Percentiles rank a stretch among this genome's conserved stretches.
phyloP scores from a whole-genome alignment of 1,140 invertebrate genomes.

The Eurytemora carolleeae region DNA sequence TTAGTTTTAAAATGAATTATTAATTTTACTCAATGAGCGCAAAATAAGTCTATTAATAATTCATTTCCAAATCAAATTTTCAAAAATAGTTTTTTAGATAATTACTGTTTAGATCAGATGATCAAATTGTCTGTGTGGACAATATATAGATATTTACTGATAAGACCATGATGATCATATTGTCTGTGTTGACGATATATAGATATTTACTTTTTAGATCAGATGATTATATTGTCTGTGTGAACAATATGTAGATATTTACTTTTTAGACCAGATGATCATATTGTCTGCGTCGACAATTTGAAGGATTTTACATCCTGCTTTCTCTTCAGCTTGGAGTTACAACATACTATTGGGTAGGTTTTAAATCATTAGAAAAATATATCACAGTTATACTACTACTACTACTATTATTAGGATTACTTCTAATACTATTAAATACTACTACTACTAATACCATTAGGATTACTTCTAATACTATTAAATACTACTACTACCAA shows the following conservation, averaged over 20 bases:
- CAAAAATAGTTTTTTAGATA: no score
- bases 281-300: constrained; percentile 62
- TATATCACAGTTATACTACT: neutral
- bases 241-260: constrained; percentile 58
- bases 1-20: no score
- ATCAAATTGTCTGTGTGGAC: constrained; percentile 59
- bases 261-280: constrained; percentile 24
- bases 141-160: constrained; percentile 62
- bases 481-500: no score
- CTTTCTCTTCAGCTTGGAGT: constrained; percentile 78
- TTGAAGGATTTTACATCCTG: constrained; percentile 63
- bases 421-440: no score
- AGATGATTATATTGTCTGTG: constrained; percentile 50
- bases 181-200: constrained; percentile 60
- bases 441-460: no score
- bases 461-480: no score
- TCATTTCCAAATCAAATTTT: no score
- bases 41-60: no score
- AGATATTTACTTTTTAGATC: constrained; percentile 49
- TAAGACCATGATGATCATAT: constrained; percentile 39
- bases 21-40: no score
- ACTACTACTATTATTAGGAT: neutral
- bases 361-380: neutral
- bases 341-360: constrained; percentile 60
- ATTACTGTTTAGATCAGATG: constrained; percentile 16